Evolutionary conservation across 1,140 invertebrate species (phyloP).

Genomic region (Lepidurus couesii): DNA sequence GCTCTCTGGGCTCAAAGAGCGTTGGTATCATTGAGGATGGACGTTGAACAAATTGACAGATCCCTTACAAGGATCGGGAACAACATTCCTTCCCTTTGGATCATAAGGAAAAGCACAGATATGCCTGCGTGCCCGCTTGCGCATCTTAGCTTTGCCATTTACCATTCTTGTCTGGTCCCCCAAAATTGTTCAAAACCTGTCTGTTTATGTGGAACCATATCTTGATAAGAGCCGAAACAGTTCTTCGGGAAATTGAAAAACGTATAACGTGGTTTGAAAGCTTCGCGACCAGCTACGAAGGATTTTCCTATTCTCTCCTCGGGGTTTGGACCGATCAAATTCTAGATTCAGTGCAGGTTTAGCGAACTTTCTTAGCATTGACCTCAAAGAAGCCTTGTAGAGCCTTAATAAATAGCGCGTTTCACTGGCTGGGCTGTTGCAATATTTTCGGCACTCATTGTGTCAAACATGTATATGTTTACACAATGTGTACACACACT

Average conservation of each 20-base stretch:
- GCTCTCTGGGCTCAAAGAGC: background rate
- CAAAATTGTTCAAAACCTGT: background rate
- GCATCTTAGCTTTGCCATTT: background rate
- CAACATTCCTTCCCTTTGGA: background rate
- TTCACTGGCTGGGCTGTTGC: too few species aligned
- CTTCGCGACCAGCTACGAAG: too few species aligned
- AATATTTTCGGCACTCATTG: too few species aligned
- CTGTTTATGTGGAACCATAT: background rate
- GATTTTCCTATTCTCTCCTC: too few species aligned
- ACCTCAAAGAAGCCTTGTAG: background rate
- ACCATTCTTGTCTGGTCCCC: background rate
- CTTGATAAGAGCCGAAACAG: background rate
- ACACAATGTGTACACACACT: too few species aligned
- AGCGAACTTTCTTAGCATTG: background rate
- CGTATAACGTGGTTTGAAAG: too few species aligned
- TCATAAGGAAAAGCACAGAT: background rate
- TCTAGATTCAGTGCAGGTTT: background rate
- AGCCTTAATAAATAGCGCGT: too few species aligned
- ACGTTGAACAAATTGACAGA: slow-evolving; percentile 1
- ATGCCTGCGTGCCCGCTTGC: too few species aligned
- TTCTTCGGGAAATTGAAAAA: too few species aligned
- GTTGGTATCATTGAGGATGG: background rate
- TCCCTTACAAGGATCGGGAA: slow-evolving; percentile 3
- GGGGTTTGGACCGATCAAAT: background rate
- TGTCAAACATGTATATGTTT: too few species aligned